Evolutionary conservation across 1,140 invertebrate species (phyloP).

Genomic region (Latrodectus geometricus): DNA sequence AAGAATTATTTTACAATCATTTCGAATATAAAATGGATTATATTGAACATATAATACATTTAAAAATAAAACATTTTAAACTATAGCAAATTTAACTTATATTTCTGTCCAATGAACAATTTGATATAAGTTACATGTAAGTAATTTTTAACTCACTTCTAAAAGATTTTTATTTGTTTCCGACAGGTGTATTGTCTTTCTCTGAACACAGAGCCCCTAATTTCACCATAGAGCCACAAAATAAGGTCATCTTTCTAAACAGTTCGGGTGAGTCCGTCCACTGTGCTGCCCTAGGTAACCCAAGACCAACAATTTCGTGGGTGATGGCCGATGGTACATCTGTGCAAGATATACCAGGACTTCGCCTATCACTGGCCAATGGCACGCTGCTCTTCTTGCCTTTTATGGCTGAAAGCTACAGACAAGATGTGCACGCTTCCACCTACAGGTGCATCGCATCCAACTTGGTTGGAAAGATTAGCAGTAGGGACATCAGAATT

Average conservation of each 20-base stretch:
- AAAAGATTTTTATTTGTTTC: no score
- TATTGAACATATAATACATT: no score
- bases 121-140: no score
- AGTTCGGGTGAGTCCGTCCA: constrained; percentile 67
- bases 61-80: no score
- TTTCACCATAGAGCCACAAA: constrained; percentile 66
- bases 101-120: no score
- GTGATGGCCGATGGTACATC: constrained; percentile 67
- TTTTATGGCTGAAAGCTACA: constrained; percentile 91
- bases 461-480: constrained; percentile 67
- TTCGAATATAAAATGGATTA: no score
- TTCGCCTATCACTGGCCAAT: constrained; percentile 67
- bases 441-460: constrained; percentile 68
- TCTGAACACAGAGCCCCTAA: constrained; percentile 54
- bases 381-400: constrained; percentile 82
- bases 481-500: constrained; percentile 67
- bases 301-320: constrained; percentile 69
- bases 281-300: constrained; percentile 68
- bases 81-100: no score
- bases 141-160: no score
- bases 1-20: no score
- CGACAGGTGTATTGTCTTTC: constrained; percentile 21
- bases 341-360: constrained; percentile 65
- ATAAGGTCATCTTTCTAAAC: constrained; percentile 68
- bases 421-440: constrained; percentile 66